Percentiles rank a stretch among this genome's conserved stretches.
phyloP scores from a whole-genome alignment of 1,140 invertebrate genomes.

The Neodiprion fabricii region DNA sequence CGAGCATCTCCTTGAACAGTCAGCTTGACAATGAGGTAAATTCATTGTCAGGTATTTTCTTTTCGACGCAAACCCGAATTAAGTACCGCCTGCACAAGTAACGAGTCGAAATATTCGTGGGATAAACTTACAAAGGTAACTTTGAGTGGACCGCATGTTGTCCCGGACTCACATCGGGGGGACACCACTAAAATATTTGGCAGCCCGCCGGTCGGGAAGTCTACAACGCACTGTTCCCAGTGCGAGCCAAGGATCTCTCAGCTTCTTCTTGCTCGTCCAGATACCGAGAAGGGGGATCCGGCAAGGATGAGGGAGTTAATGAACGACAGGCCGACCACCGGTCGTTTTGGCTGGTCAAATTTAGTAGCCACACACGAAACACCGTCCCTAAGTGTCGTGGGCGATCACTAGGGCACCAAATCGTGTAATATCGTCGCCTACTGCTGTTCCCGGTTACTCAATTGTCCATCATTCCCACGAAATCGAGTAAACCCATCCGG shows the following conservation, averaged over 20 bases:
- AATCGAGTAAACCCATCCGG: neutral
- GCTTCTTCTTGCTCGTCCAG: slow-evolving; percentile 32
- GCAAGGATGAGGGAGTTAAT: slow-evolving; percentile 17
- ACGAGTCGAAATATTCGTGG: slow-evolving; percentile 12
- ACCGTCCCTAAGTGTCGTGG: neutral
- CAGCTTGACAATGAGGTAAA: slow-evolving; percentile 26
- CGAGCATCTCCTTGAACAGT: slow-evolving; percentile 17
- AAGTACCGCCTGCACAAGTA: neutral
- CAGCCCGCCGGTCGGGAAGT: slow-evolving; percentile 46
- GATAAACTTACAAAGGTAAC: slow-evolving; percentile 47
- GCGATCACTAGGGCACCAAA: neutral
- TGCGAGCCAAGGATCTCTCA: slow-evolving; percentile 25
- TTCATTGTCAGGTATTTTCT: slow-evolving; percentile 33
- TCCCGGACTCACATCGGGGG: slow-evolving; percentile 36
- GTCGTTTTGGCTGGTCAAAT: neutral
- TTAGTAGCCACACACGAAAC: neutral
- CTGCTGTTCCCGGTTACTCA: neutral
- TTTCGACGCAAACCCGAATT: slow-evolving; percentile 24
- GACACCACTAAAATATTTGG: slow-evolving; percentile 31
- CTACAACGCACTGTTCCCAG: slow-evolving; percentile 47
- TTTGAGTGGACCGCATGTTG: slow-evolving; percentile 49
- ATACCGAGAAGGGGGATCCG: slow-evolving; percentile 36
- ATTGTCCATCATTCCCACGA: neutral
- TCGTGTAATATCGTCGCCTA: neutral
- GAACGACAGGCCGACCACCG: neutral